A percentile compares a stretch with the other conserved stretches of the same genome.
phyloP scores from a whole-genome alignment of 2,113 vertebrate genomes.

The Sinocyclocheilus rhinocerous region DNA sequence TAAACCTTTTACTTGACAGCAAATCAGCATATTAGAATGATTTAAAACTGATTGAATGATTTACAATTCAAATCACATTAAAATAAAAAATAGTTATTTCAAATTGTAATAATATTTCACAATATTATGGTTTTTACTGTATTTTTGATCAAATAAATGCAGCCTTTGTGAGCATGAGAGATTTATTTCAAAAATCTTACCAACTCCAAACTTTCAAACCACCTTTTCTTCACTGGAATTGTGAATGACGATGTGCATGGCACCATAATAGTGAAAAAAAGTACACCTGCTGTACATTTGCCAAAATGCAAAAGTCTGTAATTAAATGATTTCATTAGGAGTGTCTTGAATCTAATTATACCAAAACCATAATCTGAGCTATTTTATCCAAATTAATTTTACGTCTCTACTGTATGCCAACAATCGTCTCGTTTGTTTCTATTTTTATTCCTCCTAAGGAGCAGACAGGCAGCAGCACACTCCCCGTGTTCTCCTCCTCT shows the following conservation, averaged over 20 bases:
- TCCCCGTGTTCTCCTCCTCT: background rate
- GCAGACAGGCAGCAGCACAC: background rate
- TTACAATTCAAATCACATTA: too few species aligned
- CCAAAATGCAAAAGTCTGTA: background rate
- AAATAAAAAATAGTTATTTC: too few species aligned
- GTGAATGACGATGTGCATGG: background rate
- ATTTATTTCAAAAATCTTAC: background rate
- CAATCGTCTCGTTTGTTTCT: background rate
- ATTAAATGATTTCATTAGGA: background rate
- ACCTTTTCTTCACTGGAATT: too few species aligned
- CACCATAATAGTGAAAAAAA: background rate
- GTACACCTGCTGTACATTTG: too few species aligned
- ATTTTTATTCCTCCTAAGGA: background rate
- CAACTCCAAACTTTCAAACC: too few species aligned
- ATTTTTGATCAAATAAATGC: background rate
- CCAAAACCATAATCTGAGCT: background rate
- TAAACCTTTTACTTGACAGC: too few species aligned
- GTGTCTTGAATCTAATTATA: background rate
- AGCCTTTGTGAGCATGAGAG: background rate
- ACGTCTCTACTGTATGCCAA: background rate
- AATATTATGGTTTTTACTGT: too few species aligned
- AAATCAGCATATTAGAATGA: too few species aligned
- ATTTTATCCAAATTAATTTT: background rate
- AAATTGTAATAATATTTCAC: too few species aligned
- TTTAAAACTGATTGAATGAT: too few species aligned